A percentile compares a stretch with the other conserved stretches of the same genome.
These are phyloP conservation scores for Aphidius colemani DNA, from an alignment of 2,888 invertebrate genomes.

Conservation along the genomic window DNA sequence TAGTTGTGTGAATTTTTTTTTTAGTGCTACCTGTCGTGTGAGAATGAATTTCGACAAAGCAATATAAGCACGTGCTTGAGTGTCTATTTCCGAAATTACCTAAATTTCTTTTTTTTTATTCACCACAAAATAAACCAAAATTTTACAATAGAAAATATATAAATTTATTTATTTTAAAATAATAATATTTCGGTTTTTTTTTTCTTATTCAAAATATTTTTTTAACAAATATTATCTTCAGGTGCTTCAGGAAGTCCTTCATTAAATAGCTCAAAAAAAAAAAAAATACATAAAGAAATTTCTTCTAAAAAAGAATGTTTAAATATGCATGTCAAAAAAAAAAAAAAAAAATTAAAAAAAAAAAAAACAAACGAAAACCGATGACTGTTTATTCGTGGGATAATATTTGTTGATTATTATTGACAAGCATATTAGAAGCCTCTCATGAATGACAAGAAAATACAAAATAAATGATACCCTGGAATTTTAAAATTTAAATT, in stretches of 20 bases:
- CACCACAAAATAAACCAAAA: not conserved
- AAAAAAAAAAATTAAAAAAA: too few species aligned
- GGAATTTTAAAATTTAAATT: slow-evolving; percentile 30
- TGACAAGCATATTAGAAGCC: slow-evolving; percentile 29
- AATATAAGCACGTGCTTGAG: slow-evolving; percentile 25
- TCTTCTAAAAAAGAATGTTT: too few species aligned
- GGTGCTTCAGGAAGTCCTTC: slow-evolving; percentile 13
- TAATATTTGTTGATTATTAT: slow-evolving; percentile 12
- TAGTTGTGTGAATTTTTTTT: slow-evolving; percentile 11
- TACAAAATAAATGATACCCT: slow-evolving; percentile 13
- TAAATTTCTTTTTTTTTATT: slow-evolving; percentile 1
- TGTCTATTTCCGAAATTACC: slow-evolving; percentile 20
- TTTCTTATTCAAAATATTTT: not conserved
- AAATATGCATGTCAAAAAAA: not conserved
- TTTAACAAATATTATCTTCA: not conserved
- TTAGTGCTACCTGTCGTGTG: slow-evolving; percentile 22
- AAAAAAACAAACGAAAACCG: too few species aligned
- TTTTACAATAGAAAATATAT: not conserved
- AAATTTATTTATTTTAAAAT: slow-evolving; percentile 1
- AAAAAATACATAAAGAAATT: too few species aligned
- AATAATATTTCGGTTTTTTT: slow-evolving; percentile 17
- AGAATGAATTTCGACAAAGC: not conserved
- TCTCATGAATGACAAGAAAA: slow-evolving; percentile 29
- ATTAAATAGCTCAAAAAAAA: too few species aligned
- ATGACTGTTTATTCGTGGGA: slow-evolving; percentile 16